A percentile compares a stretch with the other conserved stretches of the same genome.
phyloP scores from a whole-genome alignment of 2,113 vertebrate species.

The Hippopotamus amphibius region DNA sequence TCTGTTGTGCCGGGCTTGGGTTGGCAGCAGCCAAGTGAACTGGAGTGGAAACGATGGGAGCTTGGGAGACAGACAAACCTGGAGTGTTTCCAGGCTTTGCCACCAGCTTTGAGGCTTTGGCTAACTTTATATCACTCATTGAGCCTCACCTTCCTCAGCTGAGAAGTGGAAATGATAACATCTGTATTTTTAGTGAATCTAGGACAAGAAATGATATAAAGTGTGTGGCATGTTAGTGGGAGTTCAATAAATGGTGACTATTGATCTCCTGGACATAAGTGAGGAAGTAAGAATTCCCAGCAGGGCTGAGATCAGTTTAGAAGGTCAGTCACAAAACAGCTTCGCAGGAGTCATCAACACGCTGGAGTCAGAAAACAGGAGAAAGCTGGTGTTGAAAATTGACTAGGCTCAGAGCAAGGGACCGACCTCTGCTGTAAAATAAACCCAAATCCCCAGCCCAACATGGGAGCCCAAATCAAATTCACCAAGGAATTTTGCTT shows the following conservation, averaged over 20 bases:
- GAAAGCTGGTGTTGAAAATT: background rate
- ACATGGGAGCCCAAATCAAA: background rate
- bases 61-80: background rate
- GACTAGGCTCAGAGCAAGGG: background rate
- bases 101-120: background rate
- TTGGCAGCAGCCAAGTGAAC: background rate
- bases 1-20: background rate
- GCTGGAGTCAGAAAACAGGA: background rate
- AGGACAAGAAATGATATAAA: background rate
- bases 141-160: background rate
- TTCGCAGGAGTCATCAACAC: background rate
- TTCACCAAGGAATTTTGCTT: background rate
- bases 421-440: background rate
- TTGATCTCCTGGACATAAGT: background rate
- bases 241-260: background rate
- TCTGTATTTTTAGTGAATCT: background rate
- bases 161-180: conserved; percentile 12
- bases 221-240: background rate
- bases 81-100: background rate
- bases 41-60: background rate
- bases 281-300: background rate
- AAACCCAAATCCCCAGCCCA: background rate
- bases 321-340: background rate
- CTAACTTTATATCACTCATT: background rate
- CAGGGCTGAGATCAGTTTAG: background rate